phyloP scores from a whole-genome alignment of 2,113 vertebrate genomes.

The Bathybates hornii region DNA sequence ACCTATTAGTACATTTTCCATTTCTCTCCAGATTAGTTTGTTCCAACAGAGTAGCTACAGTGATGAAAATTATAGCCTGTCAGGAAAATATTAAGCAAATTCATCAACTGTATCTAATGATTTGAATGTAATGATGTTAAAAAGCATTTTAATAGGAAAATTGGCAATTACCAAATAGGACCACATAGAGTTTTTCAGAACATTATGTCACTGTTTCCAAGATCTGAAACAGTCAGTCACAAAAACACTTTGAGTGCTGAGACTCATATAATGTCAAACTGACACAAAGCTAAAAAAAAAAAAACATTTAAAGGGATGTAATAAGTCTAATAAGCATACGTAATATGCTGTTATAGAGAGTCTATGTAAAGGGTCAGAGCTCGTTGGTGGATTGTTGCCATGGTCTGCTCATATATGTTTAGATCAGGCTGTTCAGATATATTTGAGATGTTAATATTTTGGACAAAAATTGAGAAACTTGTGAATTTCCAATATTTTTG shows the following conservation, averaged over 20 bases:
- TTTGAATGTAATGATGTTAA: not conserved
- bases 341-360: not conserved
- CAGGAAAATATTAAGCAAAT: not conserved
- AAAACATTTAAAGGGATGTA: not conserved
- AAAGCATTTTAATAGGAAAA: conserved; percentile 2
- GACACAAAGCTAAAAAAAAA: not conserved
- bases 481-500: not conserved
- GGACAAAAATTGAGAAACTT: not conserved
- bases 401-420: not conserved
- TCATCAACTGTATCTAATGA: conserved; percentile 1
- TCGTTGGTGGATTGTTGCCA: not conserved
- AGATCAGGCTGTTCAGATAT: not conserved
- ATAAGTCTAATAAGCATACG: not conserved
- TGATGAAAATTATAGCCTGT: not conserved
- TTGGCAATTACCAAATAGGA: not conserved
- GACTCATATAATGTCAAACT: not conserved
- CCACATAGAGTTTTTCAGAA: not conserved
- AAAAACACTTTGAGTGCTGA: not conserved
- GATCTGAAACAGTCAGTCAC: not conserved
- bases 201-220: not conserved
- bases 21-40: not conserved
- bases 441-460: not conserved
- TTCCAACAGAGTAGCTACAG: not conserved
- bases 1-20: not conserved
- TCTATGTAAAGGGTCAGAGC: not conserved